phyloP scores from a whole-genome alignment of 2,113 vertebrate genomes.

The Salvator merianae region DNA sequence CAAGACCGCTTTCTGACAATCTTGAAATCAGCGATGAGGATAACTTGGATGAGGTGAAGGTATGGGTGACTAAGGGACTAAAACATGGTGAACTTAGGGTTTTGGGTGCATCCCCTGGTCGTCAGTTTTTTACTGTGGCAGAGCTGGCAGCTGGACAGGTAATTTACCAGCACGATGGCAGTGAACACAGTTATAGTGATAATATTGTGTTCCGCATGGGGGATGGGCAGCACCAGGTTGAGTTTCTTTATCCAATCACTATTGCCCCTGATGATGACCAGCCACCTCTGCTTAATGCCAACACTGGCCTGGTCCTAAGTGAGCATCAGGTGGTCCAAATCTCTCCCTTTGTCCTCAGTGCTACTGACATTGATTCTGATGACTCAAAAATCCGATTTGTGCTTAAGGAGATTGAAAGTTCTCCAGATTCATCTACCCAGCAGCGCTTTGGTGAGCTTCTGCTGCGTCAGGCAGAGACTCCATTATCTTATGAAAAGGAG shows the following conservation, averaged over 20 bases:
- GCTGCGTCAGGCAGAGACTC: slow-evolving; percentile 73
- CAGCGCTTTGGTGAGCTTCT: slow-evolving; percentile 73
- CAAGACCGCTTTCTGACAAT: slow-evolving; percentile 75
- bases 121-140: slow-evolving; percentile 74
- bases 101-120: slow-evolving; percentile 41
- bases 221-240: slow-evolving; percentile 78
- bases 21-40: slow-evolving; percentile 81
- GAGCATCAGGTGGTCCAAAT: slow-evolving; percentile 80
- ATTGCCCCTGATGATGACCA: slow-evolving; percentile 83
- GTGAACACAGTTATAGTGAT: slow-evolving; percentile 80
- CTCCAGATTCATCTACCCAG: background rate
- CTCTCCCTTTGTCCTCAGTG: slow-evolving; percentile 81
- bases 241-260: slow-evolving; percentile 82
- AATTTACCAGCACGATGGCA: slow-evolving; percentile 82
- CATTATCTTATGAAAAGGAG: slow-evolving; percentile 16
- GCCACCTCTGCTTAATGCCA: slow-evolving; percentile 77
- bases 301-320: slow-evolving; percentile 75
- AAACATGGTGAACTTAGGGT: slow-evolving; percentile 74
- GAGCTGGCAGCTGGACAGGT: slow-evolving; percentile 77
- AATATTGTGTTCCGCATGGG: slow-evolving; percentile 81
- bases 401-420: slow-evolving; percentile 45
- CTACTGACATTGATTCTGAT: slow-evolving; percentile 82
- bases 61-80: slow-evolving; percentile 75
- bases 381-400: slow-evolving; percentile 79
- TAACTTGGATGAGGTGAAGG: slow-evolving; percentile 76